Conservation (phyloP, 2,888 invertebrate species). For the Plagodis pulveraria region DNA sequence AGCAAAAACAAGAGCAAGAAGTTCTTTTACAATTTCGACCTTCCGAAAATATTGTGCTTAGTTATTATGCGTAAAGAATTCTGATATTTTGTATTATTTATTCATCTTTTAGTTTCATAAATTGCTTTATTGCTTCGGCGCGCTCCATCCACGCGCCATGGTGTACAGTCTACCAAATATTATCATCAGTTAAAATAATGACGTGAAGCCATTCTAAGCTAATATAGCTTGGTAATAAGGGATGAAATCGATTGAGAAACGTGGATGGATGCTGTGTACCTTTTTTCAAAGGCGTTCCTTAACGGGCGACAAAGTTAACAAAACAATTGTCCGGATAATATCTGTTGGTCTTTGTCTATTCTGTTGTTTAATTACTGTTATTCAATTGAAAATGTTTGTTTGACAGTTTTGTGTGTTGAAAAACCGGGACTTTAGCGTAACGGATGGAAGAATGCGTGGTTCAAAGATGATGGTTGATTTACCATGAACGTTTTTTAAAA, state of each 20-base stretch:
- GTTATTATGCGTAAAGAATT: constrained; percentile 68
- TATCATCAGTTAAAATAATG: neutral
- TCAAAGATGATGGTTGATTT: constrained; percentile 18
- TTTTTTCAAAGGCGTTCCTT: constrained; percentile 14
- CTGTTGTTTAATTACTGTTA: constrained; percentile 35
- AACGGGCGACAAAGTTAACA: constrained; percentile 28
- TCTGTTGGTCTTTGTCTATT: constrained; percentile 18
- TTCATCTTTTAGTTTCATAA: constrained; percentile 59
- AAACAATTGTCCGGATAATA: constrained; percentile 27
- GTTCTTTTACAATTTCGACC: constrained; percentile 52
- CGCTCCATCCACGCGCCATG: constrained; percentile 70
- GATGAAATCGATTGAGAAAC: neutral
- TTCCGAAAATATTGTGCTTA: constrained; percentile 67
- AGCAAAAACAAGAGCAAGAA: constrained; percentile 48
- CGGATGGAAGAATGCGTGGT: constrained; percentile 31
- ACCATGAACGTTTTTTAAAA: constrained; percentile 6
- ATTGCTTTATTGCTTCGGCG: constrained; percentile 70
- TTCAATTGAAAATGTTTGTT: constrained; percentile 23
- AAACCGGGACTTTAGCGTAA: constrained; percentile 33
- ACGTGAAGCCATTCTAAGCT: constrained; percentile 6
- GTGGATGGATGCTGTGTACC: neutral
- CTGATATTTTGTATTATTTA: constrained; percentile 61
- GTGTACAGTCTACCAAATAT: constrained; percentile 19
- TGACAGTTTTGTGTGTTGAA: constrained; percentile 17
- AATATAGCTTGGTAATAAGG: neutral